phyloP scores from a whole-genome alignment of 1,140 invertebrate genomes.

The Procambarus virginalis region DNA sequence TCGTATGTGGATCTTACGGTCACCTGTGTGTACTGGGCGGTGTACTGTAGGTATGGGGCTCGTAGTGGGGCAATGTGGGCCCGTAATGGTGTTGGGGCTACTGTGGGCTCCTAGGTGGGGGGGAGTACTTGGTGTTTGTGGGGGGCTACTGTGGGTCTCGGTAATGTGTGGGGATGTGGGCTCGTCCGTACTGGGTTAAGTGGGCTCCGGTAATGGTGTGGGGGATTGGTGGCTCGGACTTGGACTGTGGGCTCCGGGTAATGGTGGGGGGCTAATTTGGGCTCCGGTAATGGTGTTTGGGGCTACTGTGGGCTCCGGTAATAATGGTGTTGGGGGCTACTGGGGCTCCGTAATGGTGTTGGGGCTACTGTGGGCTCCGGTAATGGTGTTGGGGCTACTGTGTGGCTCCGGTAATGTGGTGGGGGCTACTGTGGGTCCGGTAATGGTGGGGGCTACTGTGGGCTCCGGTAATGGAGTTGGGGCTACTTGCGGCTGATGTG shows the following conservation, averaged over 20 bases:
- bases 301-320: not conserved
- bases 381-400: not conserved
- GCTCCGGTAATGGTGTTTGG: not conserved
- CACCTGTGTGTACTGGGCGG: too few relatives aligned
- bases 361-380: conserved; percentile 25
- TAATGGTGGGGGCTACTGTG: conserved; percentile 41
- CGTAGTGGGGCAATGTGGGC: not conserved
- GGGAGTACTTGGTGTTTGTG: too few relatives aligned
- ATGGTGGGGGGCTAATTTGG: conserved; percentile 14
- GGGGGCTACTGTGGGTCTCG: not conserved
- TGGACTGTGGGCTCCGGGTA: too few relatives aligned
- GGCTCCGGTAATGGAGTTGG: not conserved
- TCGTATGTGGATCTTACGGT: too few relatives aligned
- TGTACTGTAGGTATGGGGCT: too few relatives aligned
- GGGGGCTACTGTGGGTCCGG: not conserved
- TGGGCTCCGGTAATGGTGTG: not conserved
- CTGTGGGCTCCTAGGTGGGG: too few relatives aligned
- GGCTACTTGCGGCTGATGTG: too few relatives aligned
- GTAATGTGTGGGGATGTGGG: too few relatives aligned
- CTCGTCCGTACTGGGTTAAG: too few relatives aligned
- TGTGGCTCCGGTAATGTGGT: too few relatives aligned
- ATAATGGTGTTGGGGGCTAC: not conserved
- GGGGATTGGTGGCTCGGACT: too few relatives aligned
- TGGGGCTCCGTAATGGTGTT: conserved; percentile 14
- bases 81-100: not conserved